Evolutionary conservation across 2,888 invertebrate species (phyloP).

Genomic region (Cataglyphis rosenhaueri): DNA sequence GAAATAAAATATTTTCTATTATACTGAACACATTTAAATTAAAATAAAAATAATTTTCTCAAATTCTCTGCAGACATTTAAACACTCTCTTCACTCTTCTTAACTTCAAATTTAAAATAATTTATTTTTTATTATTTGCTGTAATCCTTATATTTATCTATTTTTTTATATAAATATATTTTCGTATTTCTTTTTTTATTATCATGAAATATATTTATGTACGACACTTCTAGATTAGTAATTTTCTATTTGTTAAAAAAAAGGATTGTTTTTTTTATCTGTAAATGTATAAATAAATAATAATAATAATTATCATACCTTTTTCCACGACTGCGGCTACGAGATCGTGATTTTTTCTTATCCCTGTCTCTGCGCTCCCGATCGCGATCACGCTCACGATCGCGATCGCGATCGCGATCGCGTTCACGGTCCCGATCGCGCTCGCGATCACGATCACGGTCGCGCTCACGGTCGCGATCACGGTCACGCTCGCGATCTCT

Average conservation of each 20-base stretch:
- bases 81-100: background rate
- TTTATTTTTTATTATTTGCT: background rate
- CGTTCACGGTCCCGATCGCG: constrained; percentile 87
- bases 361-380: constrained; percentile 85
- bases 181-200: background rate
- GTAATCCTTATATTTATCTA: background rate
- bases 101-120: background rate
- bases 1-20: background rate
- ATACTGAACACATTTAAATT: background rate
- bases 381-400: constrained; percentile 86
- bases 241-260: background rate
- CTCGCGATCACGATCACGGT: constrained; percentile 87
- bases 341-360: constrained; percentile 81
- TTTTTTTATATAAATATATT: background rate
- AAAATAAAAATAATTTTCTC: background rate
- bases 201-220: background rate
- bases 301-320: constrained; percentile 64
- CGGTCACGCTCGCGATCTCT: constrained; percentile 88
- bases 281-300: background rate
- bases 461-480: constrained; percentile 86
- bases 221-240: background rate
- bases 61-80: background rate
- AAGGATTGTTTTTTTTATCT: background rate
- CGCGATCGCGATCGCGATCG: constrained; percentile 87
- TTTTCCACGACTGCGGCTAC: constrained; percentile 84